Evolutionary conservation across 2,113 vertebrate species (phyloP).

Genomic region (Alligator mississippiensis): DNA sequence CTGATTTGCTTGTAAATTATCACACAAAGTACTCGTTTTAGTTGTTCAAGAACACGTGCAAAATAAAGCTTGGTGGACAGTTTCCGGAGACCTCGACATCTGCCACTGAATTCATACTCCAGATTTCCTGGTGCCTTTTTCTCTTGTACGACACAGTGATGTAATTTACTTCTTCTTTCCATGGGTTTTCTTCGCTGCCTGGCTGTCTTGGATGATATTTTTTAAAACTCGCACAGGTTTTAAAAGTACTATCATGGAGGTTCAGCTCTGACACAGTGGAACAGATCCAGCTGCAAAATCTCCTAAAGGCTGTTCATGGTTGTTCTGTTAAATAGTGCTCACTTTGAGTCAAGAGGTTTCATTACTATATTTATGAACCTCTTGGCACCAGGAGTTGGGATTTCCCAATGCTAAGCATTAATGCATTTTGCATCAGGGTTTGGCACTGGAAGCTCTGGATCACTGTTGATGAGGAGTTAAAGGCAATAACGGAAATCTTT

Average conservation of each 20-base stretch:
- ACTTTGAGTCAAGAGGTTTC: slow-evolving; percentile 71
- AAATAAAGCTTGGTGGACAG: slow-evolving; percentile 83
- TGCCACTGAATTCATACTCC: slow-evolving; percentile 71
- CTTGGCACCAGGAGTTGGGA: slow-evolving; percentile 57
- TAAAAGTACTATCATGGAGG: slow-evolving; percentile 43
- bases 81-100: slow-evolving; percentile 80
- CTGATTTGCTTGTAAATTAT: slow-evolving; percentile 85
- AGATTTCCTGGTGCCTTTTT: slow-evolving; percentile 29
- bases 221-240: background rate
- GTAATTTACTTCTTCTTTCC: slow-evolving; percentile 18
- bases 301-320: slow-evolving; percentile 65
- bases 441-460: slow-evolving; percentile 6
- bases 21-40: slow-evolving; percentile 79
- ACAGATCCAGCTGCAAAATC: slow-evolving; percentile 73
- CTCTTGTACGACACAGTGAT: background rate
- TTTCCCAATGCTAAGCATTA: slow-evolving; percentile 68
- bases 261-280: slow-evolving; percentile 61
- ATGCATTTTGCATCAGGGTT: slow-evolving; percentile 62
- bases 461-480: slow-evolving; percentile 44
- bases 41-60: slow-evolving; percentile 77
- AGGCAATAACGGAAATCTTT: background rate
- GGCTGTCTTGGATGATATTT: background rate
- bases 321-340: slow-evolving; percentile 75
- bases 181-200: background rate
- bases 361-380: slow-evolving; percentile 73